phyloP scores from a whole-genome alignment of 2,888 invertebrate species.

The Axea sp. region DNA sequence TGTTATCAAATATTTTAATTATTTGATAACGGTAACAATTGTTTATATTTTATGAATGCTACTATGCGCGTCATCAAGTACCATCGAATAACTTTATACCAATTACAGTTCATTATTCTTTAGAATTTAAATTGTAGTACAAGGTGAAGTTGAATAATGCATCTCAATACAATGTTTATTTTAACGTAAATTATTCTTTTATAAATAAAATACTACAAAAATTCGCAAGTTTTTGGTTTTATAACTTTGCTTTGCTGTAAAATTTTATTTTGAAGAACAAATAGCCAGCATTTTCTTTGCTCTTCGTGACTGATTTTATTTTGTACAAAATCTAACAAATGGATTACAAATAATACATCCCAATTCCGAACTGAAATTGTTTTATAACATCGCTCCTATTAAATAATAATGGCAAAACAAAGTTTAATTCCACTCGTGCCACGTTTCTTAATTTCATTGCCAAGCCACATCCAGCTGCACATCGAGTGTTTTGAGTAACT shows the following conservation, averaged over 20 bases:
- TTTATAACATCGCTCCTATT: slow-evolving; percentile 84
- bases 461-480: slow-evolving; percentile 90
- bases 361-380: slow-evolving; percentile 92
- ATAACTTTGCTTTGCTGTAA: background rate
- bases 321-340: slow-evolving; percentile 41
- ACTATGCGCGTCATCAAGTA: background rate
- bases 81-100: background rate
- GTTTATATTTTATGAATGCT: background rate
- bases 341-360: slow-evolving; percentile 87
- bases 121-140: too few species aligned
- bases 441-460: slow-evolving; percentile 90
- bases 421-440: slow-evolving; percentile 97
- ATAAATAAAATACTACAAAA: background rate
- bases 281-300: slow-evolving; percentile 15
- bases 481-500: slow-evolving; percentile 82
- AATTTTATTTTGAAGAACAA: slow-evolving; percentile 1
- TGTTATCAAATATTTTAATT: background rate
- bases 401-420: slow-evolving; percentile 89
- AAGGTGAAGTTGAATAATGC: too few species aligned
- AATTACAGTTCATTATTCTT: too few species aligned
- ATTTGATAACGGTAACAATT: slow-evolving; percentile 7
- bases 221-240: background rate
- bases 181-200: too few species aligned
- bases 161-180: background rate
- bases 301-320: slow-evolving; percentile 37